These are phyloP conservation scores for Aspiorhynchus laticeps DNA, from an alignment of 2,113 vertebrate species.

Conservation along the genomic window DNA sequence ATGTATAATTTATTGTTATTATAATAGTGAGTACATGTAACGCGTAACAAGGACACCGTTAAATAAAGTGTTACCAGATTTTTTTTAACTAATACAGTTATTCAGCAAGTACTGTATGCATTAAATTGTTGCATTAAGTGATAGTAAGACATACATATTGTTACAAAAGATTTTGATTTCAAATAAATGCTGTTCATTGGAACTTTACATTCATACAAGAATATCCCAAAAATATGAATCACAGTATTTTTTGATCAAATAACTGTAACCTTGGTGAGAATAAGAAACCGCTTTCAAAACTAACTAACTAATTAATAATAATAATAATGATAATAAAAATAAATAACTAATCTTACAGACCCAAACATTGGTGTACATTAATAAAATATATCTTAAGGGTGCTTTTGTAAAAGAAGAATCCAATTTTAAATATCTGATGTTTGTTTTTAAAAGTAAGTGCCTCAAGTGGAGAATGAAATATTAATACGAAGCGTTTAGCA, in stretches of 20 bases:
- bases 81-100: neutral
- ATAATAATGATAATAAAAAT: neutral
- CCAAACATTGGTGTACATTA: neutral
- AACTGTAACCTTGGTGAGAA: neutral
- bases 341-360: neutral
- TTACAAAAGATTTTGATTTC: neutral
- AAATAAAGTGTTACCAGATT: no score
- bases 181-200: neutral
- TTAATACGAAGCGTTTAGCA: neutral
- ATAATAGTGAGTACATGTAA: no score
- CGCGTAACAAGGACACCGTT: no score
- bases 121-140: neutral
- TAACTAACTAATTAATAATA: no score
- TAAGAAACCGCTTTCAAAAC: neutral
- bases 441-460: neutral
- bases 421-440: neutral
- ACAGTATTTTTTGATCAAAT: neutral
- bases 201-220: neutral
- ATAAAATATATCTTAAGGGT: neutral
- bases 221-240: neutral
- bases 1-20: no score
- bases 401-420: neutral
- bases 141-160: neutral
- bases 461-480: neutral
- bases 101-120: no score